Evolutionary conservation across 2,888 invertebrate genomes (phyloP), one percentile per base, ranked within the genome.

Genomic region (Ferdinandea cuprea): DNA sequence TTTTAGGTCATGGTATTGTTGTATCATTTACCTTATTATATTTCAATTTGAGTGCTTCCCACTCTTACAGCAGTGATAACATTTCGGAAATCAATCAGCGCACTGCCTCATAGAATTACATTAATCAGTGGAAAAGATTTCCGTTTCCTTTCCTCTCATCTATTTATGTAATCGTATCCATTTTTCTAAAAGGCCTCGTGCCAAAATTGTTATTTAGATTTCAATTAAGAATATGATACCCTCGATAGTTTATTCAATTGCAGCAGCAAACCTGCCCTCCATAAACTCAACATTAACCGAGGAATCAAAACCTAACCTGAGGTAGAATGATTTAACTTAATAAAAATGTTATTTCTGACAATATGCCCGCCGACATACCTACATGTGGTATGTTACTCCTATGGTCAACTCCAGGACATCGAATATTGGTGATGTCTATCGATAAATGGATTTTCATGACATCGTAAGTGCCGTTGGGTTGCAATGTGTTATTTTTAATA

Each of bases 391-490:
- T 8, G 13, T 13, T 40, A 17, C 42, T 3, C 8, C 3, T 50
- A 77, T 56, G 32, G n/a, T n/a, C n/a, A n/a, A n/a, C n/a, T n/a
- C 32, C 56, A 63, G 59, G 40, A 52, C 42, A 61, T 71, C 59
- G n/a, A 71, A 71, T 17, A 32, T 19, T 40, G 9, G 40, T 42
- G 25, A 71, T 69, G 61, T 13, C 48, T n/a, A 40, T 77, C 77
- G 25, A 71, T 71, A 77, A 71, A 77, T 77, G 61, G 61, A 63
- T 48, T 77, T 74, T 76, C 68, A 76, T 76, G 54, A 15, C 42
- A 69, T 76, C 71, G 48, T 46, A 56, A 56, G 25, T 48, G 28
- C 13, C 28, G 8, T 48, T 48, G 48, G 25, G 25, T n/a, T 48
- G 25, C 59, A 44, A 44, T 32, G 19, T 59, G 46, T 40, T 48